Base-by-base conservation (phyloP, 2,888 invertebrate species). In the Diaperis boleti region DNA sequence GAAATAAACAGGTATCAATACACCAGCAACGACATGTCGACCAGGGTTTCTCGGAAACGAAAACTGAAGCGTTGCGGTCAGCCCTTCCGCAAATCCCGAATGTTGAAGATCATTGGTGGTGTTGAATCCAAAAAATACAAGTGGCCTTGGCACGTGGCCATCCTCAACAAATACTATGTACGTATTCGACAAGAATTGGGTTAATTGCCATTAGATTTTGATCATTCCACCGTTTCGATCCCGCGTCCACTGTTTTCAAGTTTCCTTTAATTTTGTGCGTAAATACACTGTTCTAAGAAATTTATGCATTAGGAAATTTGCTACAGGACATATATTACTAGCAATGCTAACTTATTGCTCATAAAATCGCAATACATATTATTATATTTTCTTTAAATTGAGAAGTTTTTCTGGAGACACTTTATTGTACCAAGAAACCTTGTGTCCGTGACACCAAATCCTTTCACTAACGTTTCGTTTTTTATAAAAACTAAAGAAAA, bases 81-180 rank as follows among this genome's bases (percentile, higher is more conserved):
- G 3, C 72, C 77, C 0, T 71, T 76, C 56, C 76, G 72, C 49
- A 78, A 74, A 60, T 47, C 65, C 3, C 70, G 68, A 60, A 88
- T 89, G 88, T 83, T 92, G 62, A 87, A 92, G 70, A 96, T 96
- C 63, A 92, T 96, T 59, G 96, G 96, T 0, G 96, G 96, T 0
- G 84, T 88, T 52, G 90, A 92, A 33, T 87, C 94, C 0, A 84
- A 86, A 7, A 90, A 88, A 45, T 92, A 94, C 31, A 91, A 91
- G 76, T 97, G 96, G 96, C 95, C 95, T 0, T 96, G 96, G 96
- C 95, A 96, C 83, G 95, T 94, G 13, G 95, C 93, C 50, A 89
- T 97, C 52, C 85, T 96, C 62, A 96, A 95, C 80, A 86, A 90
- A 75, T 90, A 88, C 79, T 89, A 89, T 85, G 93, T 92, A 81